A percentile compares a stretch with the other conserved stretches of the same genome.
phyloP scores from a whole-genome alignment of 2,797 vertebrate species.

The Orientallactaga sibirica region DNA sequence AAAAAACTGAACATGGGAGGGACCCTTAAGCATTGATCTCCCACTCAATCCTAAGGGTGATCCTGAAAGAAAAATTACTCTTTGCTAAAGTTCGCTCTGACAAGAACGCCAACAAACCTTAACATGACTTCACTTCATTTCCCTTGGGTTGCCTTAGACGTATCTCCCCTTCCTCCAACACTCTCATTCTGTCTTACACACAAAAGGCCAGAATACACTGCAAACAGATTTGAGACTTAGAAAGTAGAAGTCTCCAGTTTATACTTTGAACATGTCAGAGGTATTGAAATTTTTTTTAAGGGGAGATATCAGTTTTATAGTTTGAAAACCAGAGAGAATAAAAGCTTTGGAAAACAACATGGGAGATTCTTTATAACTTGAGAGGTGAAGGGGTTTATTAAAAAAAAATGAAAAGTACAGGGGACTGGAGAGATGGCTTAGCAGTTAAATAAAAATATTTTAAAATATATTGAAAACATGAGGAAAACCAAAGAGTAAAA shows the following conservation, averaged over 20 bases:
- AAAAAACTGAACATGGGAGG: background rate
- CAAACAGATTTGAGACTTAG: background rate
- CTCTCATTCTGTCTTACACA: background rate
- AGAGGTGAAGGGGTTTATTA: constrained; percentile 40
- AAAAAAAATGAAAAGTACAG: background rate
- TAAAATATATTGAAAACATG: background rate
- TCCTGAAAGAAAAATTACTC: background rate
- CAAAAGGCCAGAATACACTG: background rate
- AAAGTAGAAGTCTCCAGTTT: background rate
- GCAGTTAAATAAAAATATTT: too few relatives aligned
- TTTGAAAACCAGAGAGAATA: constrained; percentile 8
- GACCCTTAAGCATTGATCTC: background rate
- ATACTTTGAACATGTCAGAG: background rate
- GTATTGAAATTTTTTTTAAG: background rate
- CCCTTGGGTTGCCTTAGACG: background rate
- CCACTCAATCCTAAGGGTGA: background rate
- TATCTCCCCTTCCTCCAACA: background rate
- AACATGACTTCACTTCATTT: background rate
- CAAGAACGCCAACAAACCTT: background rate
- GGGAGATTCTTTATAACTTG: constrained; percentile 21
- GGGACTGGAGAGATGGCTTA: too few relatives aligned
- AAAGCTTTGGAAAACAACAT: constrained; percentile 51
- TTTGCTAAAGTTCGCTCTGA: background rate
- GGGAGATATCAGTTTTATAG: background rate
- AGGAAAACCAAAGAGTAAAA: background rate